Base-by-base conservation (phyloP, 2,797 vertebrate species). In the Channallabes apus region DNA sequence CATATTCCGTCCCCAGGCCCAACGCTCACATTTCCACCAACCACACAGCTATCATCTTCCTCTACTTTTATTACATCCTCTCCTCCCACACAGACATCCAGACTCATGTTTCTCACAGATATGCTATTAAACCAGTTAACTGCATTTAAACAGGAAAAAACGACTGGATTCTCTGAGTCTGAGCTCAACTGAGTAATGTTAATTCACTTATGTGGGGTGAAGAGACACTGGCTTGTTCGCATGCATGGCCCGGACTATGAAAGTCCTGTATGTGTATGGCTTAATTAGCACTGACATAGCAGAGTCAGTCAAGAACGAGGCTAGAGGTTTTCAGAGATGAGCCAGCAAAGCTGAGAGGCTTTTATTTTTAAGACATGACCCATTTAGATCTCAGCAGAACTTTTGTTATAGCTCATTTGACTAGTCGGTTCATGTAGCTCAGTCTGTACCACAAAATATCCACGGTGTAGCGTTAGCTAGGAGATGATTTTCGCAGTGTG, bases 291-390 rank as follows among this genome's bases (percentile, higher is more conserved):
- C 56, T 6, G 29, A 86, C 64, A 72, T 81, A 62, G 71, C 54
- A 71, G 46, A 59, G 58, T 84, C 64, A 11, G 90, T 89, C 91
- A 90, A 92, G 92, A 91, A 92, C 90, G 88, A 87, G 88, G 87
- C 84, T 91, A 84, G 89, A 93, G 91, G 29, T 79, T 79, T 80
- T 29, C 79, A 72, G 7, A 64, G n/a, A 84, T 68, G 54, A 67
- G 51, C 59, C 58, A 51, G 58, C 24, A 27, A 75, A 27, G 71
- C 14, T 24, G 29, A 69, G 29, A 22, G 1, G 17, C 51, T 76
- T 82, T 85, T 67, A 81, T 81, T 82, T 82, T 87, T 82, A 81
- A 88, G 67, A 62, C 79, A 78, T 79, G 80, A 85, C 78, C 82
- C 76, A 84, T 86, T 87, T 84, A 82, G 38, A 82, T 15, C 20